These are phyloP conservation scores for Dipodomys spectabilis DNA, from an alignment of 2,113 vertebrate species.

Conservation along the genomic window DNA sequence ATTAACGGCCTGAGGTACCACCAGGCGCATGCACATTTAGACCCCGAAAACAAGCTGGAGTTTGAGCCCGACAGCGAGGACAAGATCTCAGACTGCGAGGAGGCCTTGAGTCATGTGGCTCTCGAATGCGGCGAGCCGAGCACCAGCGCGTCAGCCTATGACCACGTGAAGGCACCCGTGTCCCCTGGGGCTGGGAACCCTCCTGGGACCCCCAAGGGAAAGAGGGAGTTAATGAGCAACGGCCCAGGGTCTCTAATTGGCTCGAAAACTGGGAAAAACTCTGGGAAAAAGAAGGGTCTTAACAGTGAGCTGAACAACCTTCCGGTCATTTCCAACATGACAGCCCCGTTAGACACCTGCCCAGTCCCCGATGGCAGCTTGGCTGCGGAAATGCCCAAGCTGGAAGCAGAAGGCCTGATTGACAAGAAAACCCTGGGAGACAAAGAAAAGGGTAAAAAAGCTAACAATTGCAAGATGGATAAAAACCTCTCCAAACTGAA, in stretches of 20 bases:
- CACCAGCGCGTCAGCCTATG: slow-evolving; percentile 85
- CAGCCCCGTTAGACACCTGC: slow-evolving; percentile 93
- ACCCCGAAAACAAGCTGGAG: slow-evolving; percentile 95
- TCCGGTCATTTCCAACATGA: slow-evolving; percentile 98
- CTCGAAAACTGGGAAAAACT: slow-evolving; percentile 93
- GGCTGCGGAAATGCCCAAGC: slow-evolving; percentile 95
- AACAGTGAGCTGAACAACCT: slow-evolving; percentile 93
- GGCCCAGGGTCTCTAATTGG: slow-evolving; percentile 88
- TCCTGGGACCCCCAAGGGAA: slow-evolving; percentile 93
- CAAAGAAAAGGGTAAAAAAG: slow-evolving; percentile 92
- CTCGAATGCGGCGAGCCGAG: slow-evolving; percentile 92
- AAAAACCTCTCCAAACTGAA: slow-evolving; percentile 95
- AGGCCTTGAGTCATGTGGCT: slow-evolving; percentile 90
- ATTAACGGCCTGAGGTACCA: slow-evolving; percentile 98
- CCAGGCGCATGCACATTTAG: slow-evolving; percentile 98
- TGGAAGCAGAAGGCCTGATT: slow-evolving; percentile 96
- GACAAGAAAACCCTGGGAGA: slow-evolving; percentile 93
- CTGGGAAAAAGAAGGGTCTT: slow-evolving; percentile 94
- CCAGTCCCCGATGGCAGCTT: slow-evolving; percentile 90
- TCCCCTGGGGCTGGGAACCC: slow-evolving; percentile 91
- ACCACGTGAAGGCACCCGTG: slow-evolving; percentile 90
- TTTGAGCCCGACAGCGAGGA: slow-evolving; percentile 96
- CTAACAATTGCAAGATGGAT: slow-evolving; percentile 93
- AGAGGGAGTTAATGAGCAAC: slow-evolving; percentile 91
- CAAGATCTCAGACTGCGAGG: slow-evolving; percentile 96